phyloP scores from a whole-genome alignment of 2,888 invertebrate genomes.

The Lasioglossum marginatum region DNA sequence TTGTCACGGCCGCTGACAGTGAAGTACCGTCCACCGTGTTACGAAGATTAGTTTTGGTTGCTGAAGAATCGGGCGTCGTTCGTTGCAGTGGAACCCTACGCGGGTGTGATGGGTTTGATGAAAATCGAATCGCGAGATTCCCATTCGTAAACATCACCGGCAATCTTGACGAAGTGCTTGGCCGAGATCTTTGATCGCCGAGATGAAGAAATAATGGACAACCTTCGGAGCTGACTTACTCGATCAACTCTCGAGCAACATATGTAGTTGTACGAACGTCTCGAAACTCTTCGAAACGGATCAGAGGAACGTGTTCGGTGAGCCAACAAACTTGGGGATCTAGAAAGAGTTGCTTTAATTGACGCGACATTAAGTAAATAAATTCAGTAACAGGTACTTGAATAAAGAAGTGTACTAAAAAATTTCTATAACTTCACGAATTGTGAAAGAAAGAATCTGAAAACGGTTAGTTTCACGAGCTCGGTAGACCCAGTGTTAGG shows the following conservation, averaged over 20 bases:
- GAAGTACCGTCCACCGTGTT: constrained; percentile 65
- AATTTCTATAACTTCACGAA: too few species aligned
- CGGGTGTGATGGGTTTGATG: constrained; percentile 31
- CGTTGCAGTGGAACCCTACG: constrained; percentile 44
- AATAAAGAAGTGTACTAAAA: too few species aligned
- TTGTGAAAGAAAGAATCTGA: too few species aligned
- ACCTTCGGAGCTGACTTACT: neutral
- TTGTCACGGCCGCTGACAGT: constrained; percentile 67
- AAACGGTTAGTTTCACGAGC: neutral
- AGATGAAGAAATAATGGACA: neutral
- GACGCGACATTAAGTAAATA: too few species aligned
- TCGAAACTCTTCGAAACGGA: neutral
- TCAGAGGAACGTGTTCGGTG: neutral
- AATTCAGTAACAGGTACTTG: too few species aligned
- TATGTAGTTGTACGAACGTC: neutral
- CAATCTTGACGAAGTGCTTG: constrained; percentile 18
- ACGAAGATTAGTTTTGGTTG: constrained; percentile 68
- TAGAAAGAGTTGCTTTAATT: neutral
- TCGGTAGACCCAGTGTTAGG: neutral
- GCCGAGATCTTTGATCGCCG: constrained; percentile 9
- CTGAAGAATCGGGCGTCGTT: constrained; percentile 65
- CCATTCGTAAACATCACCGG: constrained; percentile 55
- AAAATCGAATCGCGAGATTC: constrained; percentile 46
- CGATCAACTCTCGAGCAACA: neutral
- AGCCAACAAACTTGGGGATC: neutral